Conservation (phyloP, 2,888 invertebrate species). For the Archips crataeganus region DNA sequence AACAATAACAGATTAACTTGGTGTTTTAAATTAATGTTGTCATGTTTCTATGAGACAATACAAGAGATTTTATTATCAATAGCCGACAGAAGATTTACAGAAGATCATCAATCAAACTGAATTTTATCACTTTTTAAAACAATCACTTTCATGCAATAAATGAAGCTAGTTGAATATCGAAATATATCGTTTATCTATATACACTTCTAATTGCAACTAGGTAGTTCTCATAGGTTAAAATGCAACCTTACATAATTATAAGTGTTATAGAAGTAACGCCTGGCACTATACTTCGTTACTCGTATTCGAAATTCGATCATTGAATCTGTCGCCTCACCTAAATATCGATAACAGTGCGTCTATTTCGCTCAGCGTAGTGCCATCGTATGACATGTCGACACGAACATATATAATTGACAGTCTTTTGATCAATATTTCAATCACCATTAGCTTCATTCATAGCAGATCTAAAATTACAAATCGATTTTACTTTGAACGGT, state of each 20-base stretch:
- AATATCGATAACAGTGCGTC: background rate
- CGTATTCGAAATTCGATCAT: constrained; percentile 1
- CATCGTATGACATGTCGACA: constrained; percentile 13
- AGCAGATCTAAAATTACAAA: constrained; percentile 52
- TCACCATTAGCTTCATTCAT: constrained; percentile 47
- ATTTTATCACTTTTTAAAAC: constrained; percentile 18
- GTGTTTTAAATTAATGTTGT: constrained; percentile 18
- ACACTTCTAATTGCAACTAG: background rate
- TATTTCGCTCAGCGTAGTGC: constrained; percentile 4
- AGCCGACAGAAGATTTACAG: constrained; percentile 8
- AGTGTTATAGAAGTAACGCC: background rate
- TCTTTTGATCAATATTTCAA: constrained; percentile 14
- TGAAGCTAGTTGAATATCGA: constrained; percentile 16
- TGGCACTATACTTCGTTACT: background rate
- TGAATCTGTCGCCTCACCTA: background rate
- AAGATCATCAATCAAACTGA: constrained; percentile 13
- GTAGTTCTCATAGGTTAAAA: background rate
- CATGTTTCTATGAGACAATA: constrained; percentile 18
- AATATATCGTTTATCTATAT: constrained; percentile 8
- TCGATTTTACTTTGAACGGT: constrained; percentile 65
- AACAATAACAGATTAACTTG: constrained; percentile 33
- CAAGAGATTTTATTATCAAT: constrained; percentile 10
- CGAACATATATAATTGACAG: constrained; percentile 36
- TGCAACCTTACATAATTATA: background rate
- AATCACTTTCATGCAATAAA: constrained; percentile 29